These are phyloP conservation scores for Gila orcuttii DNA, from an alignment of 2,113 vertebrate genomes.

Conservation along the genomic window DNA sequence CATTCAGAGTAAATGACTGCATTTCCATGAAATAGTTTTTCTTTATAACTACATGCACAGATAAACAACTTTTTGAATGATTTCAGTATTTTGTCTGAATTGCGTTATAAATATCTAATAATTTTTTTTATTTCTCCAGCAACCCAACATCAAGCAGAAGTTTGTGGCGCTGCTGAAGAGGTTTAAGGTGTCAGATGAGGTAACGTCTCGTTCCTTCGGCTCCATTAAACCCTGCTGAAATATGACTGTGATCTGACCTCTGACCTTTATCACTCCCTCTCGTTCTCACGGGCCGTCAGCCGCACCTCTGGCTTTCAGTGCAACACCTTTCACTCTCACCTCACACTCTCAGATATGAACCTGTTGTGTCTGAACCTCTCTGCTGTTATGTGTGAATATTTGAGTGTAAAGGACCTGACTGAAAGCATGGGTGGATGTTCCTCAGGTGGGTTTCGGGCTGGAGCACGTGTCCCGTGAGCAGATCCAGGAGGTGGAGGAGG, in stretches of 20 bases:
- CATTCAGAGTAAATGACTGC: neutral
- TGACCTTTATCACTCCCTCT: neutral
- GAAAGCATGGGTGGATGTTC: neutral
- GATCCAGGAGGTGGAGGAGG: constrained; percentile 92
- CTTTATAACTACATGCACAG: neutral
- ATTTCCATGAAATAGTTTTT: neutral
- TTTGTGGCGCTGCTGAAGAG: constrained; percentile 70
- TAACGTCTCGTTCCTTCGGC: constrained; percentile 51
- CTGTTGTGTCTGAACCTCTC: neutral
- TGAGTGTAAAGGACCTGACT: neutral
- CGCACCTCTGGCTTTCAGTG: neutral
- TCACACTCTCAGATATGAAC: neutral
- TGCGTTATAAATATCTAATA: neutral
- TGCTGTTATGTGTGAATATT: neutral
- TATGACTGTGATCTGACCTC: neutral
- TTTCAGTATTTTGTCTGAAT: neutral
- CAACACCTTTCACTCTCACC: neutral
- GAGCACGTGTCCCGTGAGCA: constrained; percentile 91
- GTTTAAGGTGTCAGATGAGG: constrained; percentile 82
- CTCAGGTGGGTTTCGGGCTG: constrained; percentile 86
- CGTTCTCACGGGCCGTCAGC: neutral
- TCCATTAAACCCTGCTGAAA: neutral
- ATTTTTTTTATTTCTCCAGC: constrained; percentile 62
- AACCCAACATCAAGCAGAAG: constrained; percentile 86
- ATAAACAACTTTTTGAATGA: neutral